A percentile compares a stretch with the other conserved stretches of the same genome.
Evolutionary conservation across 2,888 invertebrate species (phyloP).

Genomic region (Rhabditoides inermis): DNA sequence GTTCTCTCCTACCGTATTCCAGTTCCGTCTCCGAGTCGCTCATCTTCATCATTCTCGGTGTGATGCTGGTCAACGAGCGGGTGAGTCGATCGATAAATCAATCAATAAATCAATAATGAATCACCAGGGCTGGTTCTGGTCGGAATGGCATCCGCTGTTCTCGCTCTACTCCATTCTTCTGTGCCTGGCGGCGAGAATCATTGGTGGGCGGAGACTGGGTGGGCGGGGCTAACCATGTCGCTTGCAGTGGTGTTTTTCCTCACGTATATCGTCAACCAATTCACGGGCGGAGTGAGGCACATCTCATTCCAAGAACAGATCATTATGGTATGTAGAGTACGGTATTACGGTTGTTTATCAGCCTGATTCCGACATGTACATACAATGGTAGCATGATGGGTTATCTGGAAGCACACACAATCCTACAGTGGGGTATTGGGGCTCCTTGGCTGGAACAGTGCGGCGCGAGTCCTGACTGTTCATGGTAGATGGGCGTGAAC

Average conservation of each 20-base stretch:
- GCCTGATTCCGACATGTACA: no score
- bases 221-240: background rate
- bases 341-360: no score
- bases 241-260: conserved; percentile 56
- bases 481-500: no score
- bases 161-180: conserved; percentile 36
- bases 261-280: conserved; percentile 56
- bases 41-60: conserved; percentile 61
- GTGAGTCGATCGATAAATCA: no score
- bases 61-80: conserved; percentile 56
- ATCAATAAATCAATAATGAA: no score
- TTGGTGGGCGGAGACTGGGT: conserved; percentile 15
- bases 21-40: conserved; percentile 59
- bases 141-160: conserved; percentile 43
- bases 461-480: no score
- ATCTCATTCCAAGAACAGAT: conserved; percentile 59
- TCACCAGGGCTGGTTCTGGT: conserved; percentile 30
- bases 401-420: no score
- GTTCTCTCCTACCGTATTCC: conserved; percentile 5
- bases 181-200: conserved; percentile 36
- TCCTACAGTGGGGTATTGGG: no score
- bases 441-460: no score
- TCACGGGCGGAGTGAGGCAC: conserved; percentile 53
- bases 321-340: conserved; percentile 55
- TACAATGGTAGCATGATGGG: no score